Evolutionary conservation across 2,797 vertebrate genomes (phyloP).

Genomic region (Acipenser transmontanus): DNA sequence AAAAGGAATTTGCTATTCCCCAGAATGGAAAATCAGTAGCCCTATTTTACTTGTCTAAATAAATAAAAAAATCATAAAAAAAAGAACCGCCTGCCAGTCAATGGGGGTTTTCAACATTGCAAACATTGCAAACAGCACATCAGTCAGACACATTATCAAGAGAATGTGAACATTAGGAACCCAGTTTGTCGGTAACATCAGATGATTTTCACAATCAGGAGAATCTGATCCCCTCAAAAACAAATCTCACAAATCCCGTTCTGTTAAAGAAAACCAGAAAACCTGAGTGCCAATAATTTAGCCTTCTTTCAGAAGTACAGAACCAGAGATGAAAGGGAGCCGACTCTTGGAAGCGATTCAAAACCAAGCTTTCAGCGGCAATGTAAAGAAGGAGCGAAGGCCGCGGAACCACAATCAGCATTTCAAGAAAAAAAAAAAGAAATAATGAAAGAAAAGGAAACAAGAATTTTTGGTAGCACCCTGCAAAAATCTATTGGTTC

Average conservation of each 20-base stretch:
- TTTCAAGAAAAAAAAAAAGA: neutral
- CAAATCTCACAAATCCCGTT: constrained; percentile 27
- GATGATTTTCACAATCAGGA: constrained; percentile 28
- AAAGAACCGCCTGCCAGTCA: too few species aligned
- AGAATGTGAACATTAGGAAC: constrained; percentile 42
- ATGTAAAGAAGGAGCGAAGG: constrained; percentile 15
- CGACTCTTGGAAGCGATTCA: constrained; percentile 47
- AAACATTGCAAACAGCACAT: constrained; percentile 48
- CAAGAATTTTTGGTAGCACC: too few species aligned
- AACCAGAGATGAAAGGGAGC: constrained; percentile 54
- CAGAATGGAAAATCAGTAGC: too few species aligned
- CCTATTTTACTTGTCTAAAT: too few species aligned
- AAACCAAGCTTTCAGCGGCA: constrained; percentile 42
- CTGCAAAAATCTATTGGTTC: too few species aligned
- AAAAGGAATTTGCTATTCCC: too few species aligned
- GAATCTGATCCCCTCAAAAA: constrained; percentile 21
- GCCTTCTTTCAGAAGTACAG: constrained; percentile 39
- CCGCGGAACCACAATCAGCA: constrained; percentile 12
- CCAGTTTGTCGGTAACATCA: constrained; percentile 42
- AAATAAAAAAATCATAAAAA: too few species aligned
- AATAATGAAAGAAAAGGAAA: too few species aligned
- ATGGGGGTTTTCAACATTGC: constrained; percentile 36
- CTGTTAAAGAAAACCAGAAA: constrained; percentile 31
- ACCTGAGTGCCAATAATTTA: constrained; percentile 47
- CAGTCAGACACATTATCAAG: constrained; percentile 54